Evolutionary conservation across 2,797 vertebrate species (phyloP).

Genomic region (Hirundo rustica): DNA sequence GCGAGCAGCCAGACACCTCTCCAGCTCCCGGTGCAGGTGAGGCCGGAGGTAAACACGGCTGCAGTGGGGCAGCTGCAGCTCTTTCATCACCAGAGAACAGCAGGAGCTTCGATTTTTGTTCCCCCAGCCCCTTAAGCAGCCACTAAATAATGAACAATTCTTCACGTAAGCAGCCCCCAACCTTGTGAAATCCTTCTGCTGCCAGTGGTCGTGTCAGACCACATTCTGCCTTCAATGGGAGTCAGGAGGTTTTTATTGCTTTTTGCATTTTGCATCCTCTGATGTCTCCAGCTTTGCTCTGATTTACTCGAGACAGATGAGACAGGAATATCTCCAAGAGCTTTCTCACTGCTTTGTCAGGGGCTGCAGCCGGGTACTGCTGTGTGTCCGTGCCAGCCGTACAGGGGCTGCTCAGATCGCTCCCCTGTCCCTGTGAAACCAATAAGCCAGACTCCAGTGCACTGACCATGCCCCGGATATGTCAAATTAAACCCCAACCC

Average conservation of each 20-base stretch:
- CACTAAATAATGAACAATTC: slow-evolving; percentile 20
- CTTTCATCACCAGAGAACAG: slow-evolving; percentile 15
- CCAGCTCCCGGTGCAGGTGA: background rate
- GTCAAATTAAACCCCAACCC: slow-evolving; percentile 34
- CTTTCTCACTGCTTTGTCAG: slow-evolving; percentile 14
- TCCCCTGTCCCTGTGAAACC: slow-evolving; percentile 63
- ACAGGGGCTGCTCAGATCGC: slow-evolving; percentile 31
- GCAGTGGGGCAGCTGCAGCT: background rate
- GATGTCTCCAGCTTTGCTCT: background rate
- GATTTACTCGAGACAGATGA: slow-evolving; percentile 59
- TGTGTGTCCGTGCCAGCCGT: slow-evolving; percentile 46
- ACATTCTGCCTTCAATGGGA: background rate
- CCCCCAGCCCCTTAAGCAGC: slow-evolving; percentile 13
- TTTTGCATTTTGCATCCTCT: slow-evolving; percentile 34
- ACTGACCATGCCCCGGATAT: background rate
- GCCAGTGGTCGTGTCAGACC: background rate
- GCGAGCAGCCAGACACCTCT: background rate
- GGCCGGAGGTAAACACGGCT: background rate
- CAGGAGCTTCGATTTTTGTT: slow-evolving; percentile 19
- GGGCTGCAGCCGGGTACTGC: slow-evolving; percentile 44
- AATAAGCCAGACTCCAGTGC: slow-evolving; percentile 57
- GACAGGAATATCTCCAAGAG: slow-evolving; percentile 20
- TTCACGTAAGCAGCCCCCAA: background rate
- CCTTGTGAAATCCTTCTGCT: background rate
- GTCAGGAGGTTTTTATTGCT: background rate